Base-by-base conservation (phyloP, 2,113 vertebrate genomes). In the Dermatemys mawii region DNA sequence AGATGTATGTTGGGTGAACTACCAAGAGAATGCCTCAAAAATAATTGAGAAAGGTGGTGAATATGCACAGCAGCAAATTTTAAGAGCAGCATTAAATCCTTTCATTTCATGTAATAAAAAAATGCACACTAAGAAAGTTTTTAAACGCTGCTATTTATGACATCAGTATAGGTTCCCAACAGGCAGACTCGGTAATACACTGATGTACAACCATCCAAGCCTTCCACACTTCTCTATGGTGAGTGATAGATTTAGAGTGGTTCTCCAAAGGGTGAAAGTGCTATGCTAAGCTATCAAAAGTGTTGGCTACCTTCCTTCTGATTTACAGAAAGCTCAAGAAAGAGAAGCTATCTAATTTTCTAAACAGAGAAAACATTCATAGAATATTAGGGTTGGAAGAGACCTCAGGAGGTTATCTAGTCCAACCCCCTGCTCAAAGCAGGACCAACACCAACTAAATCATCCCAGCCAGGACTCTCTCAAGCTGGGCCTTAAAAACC, bases 261-360 rank as follows among this genome's bases (percentile, higher is more conserved):
- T 21, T 41, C 35, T 24, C 67, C 67, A 13, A 70, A 38, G 4
- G 67, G 21, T 38, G 17, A 41, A 60, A 73, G n/a, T 5, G 21
- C 21, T 41, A 21, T 38, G n/a, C 9, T 67, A 29, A 35, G 35
- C 35, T 22, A 73, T 22, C 22, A 80, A 54, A 54, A 88, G 84
- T 10, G 32, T 24, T 0, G 0, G 1, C 1, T 84, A 46, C 14
- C 4, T 5, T 60, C 10, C 12, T 79, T 86, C 44, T 22, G 55
- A 3, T 26, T 75, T 75, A 44, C 70, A 44, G 22, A 75, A n/a
- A 67, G 35, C 60, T 67, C 35, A 46, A 46, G 46, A 46, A 46
- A 46, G 46, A 46, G 46, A 46, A 46, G 46, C 46, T 35, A 35
- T 35, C 60, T 63, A 57, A 83, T 8, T 1, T 50, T 32, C 12